These are phyloP conservation scores for Terebella lapidaria DNA, from an alignment of 2,888 invertebrate genomes.

Conservation along the genomic window DNA sequence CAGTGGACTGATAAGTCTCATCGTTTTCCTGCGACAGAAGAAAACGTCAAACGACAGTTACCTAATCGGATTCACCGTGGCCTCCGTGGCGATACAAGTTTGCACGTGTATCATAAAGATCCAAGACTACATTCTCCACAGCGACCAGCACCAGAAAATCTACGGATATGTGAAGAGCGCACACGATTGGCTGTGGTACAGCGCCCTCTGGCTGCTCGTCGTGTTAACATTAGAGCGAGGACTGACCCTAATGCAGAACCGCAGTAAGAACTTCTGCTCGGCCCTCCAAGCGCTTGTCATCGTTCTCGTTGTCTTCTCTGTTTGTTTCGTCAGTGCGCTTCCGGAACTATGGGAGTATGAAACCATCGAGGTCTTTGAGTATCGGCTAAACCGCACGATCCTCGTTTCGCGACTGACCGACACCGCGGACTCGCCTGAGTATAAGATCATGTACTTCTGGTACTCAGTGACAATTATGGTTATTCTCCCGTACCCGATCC, in stretches of 20 bases:
- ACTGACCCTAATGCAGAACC: constrained; percentile 35
- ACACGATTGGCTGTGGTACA: constrained; percentile 46
- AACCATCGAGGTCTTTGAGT: constrained; percentile 26
- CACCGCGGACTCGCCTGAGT: constrained; percentile 36
- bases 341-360: constrained; percentile 49
- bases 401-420: constrained; percentile 32
- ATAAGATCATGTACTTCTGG: constrained; percentile 46
- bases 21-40: constrained; percentile 35
- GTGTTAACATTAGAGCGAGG: constrained; percentile 43
- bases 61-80: constrained; percentile 37
- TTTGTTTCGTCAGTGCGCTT: constrained; percentile 43
- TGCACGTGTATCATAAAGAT: constrained; percentile 32
- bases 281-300: constrained; percentile 40
- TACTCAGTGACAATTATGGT: constrained; percentile 42
- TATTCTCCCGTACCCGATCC: constrained; percentile 40
- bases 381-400: constrained; percentile 26
- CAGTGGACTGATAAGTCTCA: constrained; percentile 38
- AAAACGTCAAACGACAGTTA: constrained; percentile 36
- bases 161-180: constrained; percentile 39
- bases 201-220: constrained; percentile 44
- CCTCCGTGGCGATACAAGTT: constrained; percentile 31
- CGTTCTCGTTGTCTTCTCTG: constrained; percentile 37
- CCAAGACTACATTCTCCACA: constrained; percentile 39
- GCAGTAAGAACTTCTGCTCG: constrained; percentile 32
- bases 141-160: constrained; percentile 30